These are phyloP conservation scores for Helobdella robusta DNA, from an alignment of 2,888 invertebrate species.

Conservation along the genomic window DNA sequence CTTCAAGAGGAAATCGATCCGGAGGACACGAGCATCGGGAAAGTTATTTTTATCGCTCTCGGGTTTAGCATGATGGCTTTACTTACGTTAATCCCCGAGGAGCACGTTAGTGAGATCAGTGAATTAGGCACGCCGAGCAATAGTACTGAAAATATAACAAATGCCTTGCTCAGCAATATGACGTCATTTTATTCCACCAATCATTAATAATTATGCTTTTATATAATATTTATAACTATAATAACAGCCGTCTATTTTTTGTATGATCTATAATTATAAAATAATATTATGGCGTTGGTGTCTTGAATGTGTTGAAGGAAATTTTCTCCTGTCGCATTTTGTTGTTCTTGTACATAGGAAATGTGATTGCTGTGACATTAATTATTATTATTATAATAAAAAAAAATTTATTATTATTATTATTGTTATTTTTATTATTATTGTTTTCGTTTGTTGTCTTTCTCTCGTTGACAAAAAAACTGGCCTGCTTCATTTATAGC, in stretches of 20 bases:
- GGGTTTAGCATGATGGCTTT: conserved; percentile 39
- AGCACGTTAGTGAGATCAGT: conserved; percentile 5
- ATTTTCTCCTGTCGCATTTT: too few species aligned
- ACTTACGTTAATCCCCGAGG: conserved; percentile 32
- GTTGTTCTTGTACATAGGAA: neutral
- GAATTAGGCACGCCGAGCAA: neutral
- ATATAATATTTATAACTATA: too few species aligned
- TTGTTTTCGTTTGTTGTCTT: neutral
- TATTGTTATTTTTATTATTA: neutral
- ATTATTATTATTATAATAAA: neutral
- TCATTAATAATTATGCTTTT: too few species aligned
- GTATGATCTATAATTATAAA: too few species aligned
- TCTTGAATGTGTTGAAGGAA: too few species aligned
- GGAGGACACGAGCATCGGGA: conserved; percentile 34
- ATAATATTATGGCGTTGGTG: too few species aligned
- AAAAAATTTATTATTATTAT: neutral
- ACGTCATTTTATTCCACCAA: too few species aligned
- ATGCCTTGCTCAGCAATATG: too few species aligned
- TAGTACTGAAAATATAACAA: neutral
- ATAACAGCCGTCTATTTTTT: too few species aligned
- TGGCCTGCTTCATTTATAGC: too few species aligned
- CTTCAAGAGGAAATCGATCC: conserved; percentile 58
- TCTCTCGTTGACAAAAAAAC: too few species aligned
- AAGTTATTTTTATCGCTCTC: conserved; percentile 38
- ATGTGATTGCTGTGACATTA: neutral